Conservation (phyloP, 1,140 invertebrate genomes). For the Papilio xuthus region DNA sequence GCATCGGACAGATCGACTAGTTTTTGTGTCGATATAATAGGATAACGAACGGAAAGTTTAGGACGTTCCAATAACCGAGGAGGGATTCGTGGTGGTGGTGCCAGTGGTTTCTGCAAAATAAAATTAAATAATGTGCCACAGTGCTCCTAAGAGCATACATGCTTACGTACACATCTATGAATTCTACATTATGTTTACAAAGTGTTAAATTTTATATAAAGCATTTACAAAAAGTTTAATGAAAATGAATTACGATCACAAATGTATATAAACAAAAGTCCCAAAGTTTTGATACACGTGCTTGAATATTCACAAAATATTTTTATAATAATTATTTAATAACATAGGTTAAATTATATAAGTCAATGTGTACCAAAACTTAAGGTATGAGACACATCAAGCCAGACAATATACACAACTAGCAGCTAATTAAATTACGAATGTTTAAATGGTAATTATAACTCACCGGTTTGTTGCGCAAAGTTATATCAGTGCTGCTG, state of each 20-base stretch:
- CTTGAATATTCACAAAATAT: neutral
- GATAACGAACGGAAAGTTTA: conserved; percentile 68
- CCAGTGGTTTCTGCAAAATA: conserved; percentile 77
- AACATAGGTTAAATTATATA: neutral
- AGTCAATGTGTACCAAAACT: conserved; percentile 45
- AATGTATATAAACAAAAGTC: conserved; percentile 15
- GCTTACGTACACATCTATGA: conserved; percentile 46
- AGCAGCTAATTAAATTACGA: conserved; percentile 39
- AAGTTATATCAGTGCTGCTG: conserved; percentile 56
- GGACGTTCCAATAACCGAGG: conserved; percentile 76
- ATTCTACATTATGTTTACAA: conserved; percentile 2
- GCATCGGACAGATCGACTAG: conserved; percentile 71
- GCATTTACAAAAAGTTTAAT: conserved; percentile 10
- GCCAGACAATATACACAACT: conserved; percentile 45
- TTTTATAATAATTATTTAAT: neutral
- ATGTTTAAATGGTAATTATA: conserved; percentile 8
- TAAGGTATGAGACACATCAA: conserved; percentile 47
- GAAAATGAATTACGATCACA: conserved; percentile 5
- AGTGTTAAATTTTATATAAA: conserved; percentile 8
- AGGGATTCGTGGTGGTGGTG: conserved; percentile 72
- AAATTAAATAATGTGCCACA: conserved; percentile 76
- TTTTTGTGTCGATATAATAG: conserved; percentile 73
- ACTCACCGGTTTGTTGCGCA: conserved; percentile 70
- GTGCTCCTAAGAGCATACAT: conserved; percentile 67
- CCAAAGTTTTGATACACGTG: conserved; percentile 3